Percentiles rank a stretch among this genome's conserved stretches.
Conservation (phyloP, 2,888 invertebrate species). For the Clepsis dumicolana region DNA sequence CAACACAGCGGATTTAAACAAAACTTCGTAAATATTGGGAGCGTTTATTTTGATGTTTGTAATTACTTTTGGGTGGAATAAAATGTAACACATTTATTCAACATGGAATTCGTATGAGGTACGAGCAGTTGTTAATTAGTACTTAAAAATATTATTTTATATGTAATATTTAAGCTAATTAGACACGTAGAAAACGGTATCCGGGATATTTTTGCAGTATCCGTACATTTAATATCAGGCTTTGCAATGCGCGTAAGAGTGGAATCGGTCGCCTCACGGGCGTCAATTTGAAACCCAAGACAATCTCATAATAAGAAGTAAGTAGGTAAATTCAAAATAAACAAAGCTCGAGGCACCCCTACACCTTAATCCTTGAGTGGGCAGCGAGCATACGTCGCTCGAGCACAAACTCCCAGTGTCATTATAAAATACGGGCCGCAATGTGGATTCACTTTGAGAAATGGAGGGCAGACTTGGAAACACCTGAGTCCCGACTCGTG, state of each 20-base stretch:
- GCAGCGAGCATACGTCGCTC: conserved; percentile 78
- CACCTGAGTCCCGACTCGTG: conserved; percentile 71
- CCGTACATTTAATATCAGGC: too few species aligned
- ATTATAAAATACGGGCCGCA: conserved; percentile 82
- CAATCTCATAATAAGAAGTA: not conserved
- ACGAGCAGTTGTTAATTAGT: too few species aligned
- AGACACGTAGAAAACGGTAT: too few species aligned
- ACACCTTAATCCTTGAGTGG: conserved; percentile 76
- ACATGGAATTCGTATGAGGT: too few species aligned
- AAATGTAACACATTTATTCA: too few species aligned
- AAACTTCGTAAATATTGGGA: not conserved
- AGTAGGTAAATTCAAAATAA: not conserved
- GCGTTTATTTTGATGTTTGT: not conserved
- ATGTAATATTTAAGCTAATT: too few species aligned
- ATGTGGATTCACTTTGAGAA: conserved; percentile 83
- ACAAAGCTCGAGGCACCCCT: conserved; percentile 55
- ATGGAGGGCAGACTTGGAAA: conserved; percentile 71
- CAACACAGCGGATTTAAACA: not conserved
- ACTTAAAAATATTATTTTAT: too few species aligned
- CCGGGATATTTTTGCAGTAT: too few species aligned
- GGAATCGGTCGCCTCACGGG: not conserved
- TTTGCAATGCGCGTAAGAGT: too few species aligned
- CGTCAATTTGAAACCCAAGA: not conserved
- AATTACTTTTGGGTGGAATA: too few species aligned
- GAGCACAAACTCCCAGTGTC: conserved; percentile 75